phyloP scores from a whole-genome alignment of 2,888 invertebrate genomes.

The Lasioglossum villosulum region DNA sequence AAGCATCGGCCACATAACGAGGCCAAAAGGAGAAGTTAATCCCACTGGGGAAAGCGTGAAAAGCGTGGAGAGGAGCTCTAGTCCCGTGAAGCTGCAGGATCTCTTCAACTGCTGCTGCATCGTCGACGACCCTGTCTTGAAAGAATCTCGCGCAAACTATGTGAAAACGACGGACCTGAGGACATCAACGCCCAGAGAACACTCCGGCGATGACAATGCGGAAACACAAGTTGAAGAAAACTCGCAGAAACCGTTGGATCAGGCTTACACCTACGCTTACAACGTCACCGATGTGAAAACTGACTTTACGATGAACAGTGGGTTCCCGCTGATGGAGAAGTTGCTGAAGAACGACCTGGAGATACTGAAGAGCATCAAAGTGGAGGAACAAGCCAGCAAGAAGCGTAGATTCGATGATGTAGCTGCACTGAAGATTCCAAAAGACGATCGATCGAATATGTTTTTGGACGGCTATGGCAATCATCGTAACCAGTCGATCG shows the following conservation, averaged over 20 bases:
- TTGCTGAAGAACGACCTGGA: constrained; percentile 19
- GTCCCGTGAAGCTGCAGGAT: background rate
- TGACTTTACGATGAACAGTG: background rate
- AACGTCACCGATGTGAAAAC: background rate
- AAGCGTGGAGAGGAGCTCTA: constrained; percentile 7
- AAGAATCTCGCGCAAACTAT: background rate
- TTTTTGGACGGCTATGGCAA: background rate
- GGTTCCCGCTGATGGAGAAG: background rate
- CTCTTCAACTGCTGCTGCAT: constrained; percentile 26
- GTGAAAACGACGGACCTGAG: background rate
- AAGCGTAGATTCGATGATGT: background rate
- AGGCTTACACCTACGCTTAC: background rate
- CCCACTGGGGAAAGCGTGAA: too few relatives aligned
- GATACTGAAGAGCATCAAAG: background rate
- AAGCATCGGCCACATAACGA: background rate
- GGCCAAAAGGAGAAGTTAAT: background rate
- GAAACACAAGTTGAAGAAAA: background rate
- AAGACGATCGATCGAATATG: background rate
- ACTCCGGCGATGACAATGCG: background rate
- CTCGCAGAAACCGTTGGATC: background rate
- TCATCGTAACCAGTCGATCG: background rate
- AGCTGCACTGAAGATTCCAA: background rate
- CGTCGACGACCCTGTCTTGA: background rate
- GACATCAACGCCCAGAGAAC: constrained; percentile 21
- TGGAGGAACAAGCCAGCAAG: background rate